Evolutionary conservation across 2,113 vertebrate genomes (phyloP).

Genomic region (Aix galericulata): DNA sequence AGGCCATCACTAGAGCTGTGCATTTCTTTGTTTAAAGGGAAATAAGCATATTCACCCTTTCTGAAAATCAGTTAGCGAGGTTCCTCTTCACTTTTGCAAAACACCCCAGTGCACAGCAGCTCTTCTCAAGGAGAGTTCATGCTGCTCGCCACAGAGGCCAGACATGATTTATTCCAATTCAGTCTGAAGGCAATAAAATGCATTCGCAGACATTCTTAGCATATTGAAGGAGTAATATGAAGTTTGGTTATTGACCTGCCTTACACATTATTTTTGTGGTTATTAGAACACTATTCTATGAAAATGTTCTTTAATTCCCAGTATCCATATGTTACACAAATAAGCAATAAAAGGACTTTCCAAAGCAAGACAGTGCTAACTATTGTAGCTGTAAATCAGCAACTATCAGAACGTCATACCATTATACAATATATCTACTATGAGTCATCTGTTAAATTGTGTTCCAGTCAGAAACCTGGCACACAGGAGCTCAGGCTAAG

Average conservation of each 20-base stretch:
- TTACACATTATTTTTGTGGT: not conserved
- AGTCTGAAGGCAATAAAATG: not conserved
- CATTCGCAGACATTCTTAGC: not conserved
- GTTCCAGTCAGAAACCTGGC: conserved; percentile 53
- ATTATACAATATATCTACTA: not conserved
- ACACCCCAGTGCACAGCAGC: not conserved
- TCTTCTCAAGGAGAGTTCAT: fast-evolving
- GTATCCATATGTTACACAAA: conserved; percentile 30
- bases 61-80: not conserved
- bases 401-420: not conserved
- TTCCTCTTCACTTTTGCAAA: not conserved
- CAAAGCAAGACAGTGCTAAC: conserved; percentile 12
- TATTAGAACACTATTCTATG: not conserved
- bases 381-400: conserved; percentile 35
- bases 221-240: not conserved
- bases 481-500: not conserved
- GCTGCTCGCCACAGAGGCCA: not conserved
- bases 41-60: not conserved
- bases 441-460: conserved; percentile 31
- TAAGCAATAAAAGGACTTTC: conserved; percentile 23
- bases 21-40: not conserved
- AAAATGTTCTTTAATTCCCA: conserved; percentile 25
- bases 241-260: not conserved
- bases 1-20: not conserved
- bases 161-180: not conserved